Conservation (phyloP, 64 coral and sea anemone species). For the Montipora foliosa region DNA sequence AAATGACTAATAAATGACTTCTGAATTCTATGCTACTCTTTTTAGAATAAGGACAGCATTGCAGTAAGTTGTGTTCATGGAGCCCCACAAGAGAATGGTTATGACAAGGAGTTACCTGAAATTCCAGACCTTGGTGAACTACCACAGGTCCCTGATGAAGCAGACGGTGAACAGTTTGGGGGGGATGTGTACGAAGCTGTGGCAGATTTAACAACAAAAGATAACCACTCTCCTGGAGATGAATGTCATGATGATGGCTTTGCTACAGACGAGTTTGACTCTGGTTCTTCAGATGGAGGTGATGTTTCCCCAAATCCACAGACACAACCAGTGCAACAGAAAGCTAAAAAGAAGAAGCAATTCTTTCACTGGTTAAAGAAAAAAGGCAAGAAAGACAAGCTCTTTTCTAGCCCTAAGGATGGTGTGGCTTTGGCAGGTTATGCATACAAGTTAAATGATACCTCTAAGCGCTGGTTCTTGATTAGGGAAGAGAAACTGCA, state of each 20-base stretch:
- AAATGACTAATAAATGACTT: too few species aligned
- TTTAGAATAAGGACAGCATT: conserved; percentile 10
- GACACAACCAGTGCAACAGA: conserved; percentile 66
- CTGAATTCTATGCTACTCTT: neutral
- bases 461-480: conserved; percentile 87
- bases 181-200: conserved; percentile 75
- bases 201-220: conserved; percentile 41
- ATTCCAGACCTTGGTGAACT: conserved; percentile 17
- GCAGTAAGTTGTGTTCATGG: conserved; percentile 33
- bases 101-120: conserved; percentile 8
- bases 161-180: conserved; percentile 26
- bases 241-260: conserved; percentile 91
- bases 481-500: conserved; percentile 84
- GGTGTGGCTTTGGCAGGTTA: conserved; percentile 88
- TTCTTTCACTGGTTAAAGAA: conserved; percentile 92
- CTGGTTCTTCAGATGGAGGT: conserved; percentile 82
- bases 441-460: conserved; percentile 67
- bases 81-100: neutral
- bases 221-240: conserved; percentile 1
- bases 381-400: conserved; percentile 72
- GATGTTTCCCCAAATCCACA: conserved; percentile 49
- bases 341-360: conserved; percentile 87
- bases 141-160: conserved; percentile 21
- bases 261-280: conserved; percentile 94
- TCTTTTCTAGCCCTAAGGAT: conserved; percentile 85